Evolutionary conservation across 2,888 invertebrate species (phyloP), one percentile per base, ranked within the genome.

Genomic region (Mylabris sibirica): DNA sequence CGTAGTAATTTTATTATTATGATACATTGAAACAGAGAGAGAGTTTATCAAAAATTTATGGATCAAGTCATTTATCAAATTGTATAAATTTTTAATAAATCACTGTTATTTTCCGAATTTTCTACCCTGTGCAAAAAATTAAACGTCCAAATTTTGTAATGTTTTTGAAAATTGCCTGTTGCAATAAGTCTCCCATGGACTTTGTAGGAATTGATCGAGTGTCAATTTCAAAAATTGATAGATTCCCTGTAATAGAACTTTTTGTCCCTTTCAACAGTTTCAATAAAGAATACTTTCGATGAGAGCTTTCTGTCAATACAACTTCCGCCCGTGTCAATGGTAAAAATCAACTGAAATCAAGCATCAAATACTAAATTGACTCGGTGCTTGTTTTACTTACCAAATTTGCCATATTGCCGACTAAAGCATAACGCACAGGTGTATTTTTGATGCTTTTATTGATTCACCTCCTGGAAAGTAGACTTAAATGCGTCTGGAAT

Each of bases 81-180:
- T 60, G 34, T 30, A 60, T n/a, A n/a, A 41, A 64, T 53, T 41
- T 44, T 26, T 22, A 63, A 49, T 63, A 63, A 63, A 63, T 41
- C 41, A 41, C 1, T 41, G 2, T 1, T 6, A 11, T 41, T 41
- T 41, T 4, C 20, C 8, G 11, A 49, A 20, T 9, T 44, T 44
- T 8, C 9, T 9, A 49, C 49, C 9, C 0, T 44, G 44, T 38
- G 11, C 1, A 38, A 11, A 38, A 2, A 38, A 11, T 2, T 12
- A 38, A 38, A 38, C 38, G 12, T 5, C 1, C 3, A 41, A 30
- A 44, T 17, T 4, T 12, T 38, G 5, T 38, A 34, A 35, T 41
- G n/a, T 20, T 20, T 57, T 26, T 26, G 0, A 6, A 5, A 14
- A 6, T 57, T 24, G 57, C 57, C 57, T 57, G 57, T 57, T 57